Evolutionary conservation across 2,113 vertebrate species (phyloP), one percentile per base, ranked within the genome.

Genomic region (Serinus canaria): DNA sequence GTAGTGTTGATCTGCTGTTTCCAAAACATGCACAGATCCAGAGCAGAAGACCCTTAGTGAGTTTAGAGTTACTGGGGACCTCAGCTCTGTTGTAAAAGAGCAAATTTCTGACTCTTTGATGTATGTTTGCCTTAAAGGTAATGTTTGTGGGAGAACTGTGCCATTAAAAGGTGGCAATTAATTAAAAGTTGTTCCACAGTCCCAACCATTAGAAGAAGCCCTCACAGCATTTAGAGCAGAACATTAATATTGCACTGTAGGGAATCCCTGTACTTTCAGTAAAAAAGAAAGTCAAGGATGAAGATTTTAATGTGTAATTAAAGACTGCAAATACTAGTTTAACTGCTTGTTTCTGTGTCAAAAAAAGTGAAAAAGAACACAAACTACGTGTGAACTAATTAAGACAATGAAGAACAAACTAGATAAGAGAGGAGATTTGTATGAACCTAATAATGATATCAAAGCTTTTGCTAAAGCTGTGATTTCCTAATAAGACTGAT

Each of bases 391-490:
- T 90, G 73, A 68, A 81, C 67, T 95, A 92, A 95, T 94, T 93
- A 88, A 83, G 94, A 86, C 41, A 90, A 73, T 81, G 90, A 97
- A 92, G 95, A 97, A 82, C 89, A 92, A 70, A 79, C 56, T 49
- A 56, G 94, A 94, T 96, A 88, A 97, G 82, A 91, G 91, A 95
- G 76, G 59, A 93, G 90, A 94, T 96, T 86, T 97, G 73, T 92
- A 77, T 83, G 68, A 90, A 83, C 72, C 79, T 92, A 95, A 92
- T 93, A 94, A 91, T 66, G 83, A 83, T 90, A 97, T 97, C 94
- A 94, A 96, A 97, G 92, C 87, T 87, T 59, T 79, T 77, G 52
- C 82, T 25, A 50, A 85, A 58, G 70, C 72, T 85, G 27, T 78
- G 88, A 86, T 84, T 91, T 93, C 83, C 46, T 95, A 67, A 39